Conservation (phyloP, 2,113 vertebrate species). For the Psilopogon haemacephalus region DNA sequence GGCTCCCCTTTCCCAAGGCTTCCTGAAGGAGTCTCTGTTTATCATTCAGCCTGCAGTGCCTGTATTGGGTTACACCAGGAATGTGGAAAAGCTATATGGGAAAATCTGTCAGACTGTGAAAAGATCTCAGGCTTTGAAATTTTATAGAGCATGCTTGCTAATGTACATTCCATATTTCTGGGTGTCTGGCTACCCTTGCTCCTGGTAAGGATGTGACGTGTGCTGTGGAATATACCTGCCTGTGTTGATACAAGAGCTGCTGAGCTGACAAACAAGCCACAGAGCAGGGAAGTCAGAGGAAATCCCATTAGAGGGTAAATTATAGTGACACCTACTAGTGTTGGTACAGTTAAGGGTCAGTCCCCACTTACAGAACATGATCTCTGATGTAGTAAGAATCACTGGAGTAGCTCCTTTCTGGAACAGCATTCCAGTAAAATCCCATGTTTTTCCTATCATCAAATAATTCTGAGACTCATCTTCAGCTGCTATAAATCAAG, state of each 20-base stretch:
- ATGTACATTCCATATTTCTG: conserved; percentile 41
- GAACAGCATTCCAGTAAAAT: neutral
- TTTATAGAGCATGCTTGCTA: conserved; percentile 39
- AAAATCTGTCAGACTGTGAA: conserved; percentile 52
- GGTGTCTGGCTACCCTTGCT: neutral
- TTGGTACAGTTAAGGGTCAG: neutral
- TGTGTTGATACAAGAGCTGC: neutral
- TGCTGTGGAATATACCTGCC: accelerated
- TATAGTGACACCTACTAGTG: neutral
- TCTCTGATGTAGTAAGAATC: neutral
- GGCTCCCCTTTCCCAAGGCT: conserved; percentile 19
- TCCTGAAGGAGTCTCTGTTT: conserved; percentile 58
- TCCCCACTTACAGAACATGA: neutral
- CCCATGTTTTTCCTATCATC: neutral
- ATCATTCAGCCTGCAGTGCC: conserved; percentile 20
- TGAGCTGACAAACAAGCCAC: neutral
- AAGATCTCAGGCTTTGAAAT: conserved; percentile 40
- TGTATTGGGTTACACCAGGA: conserved; percentile 53
- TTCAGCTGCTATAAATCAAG: neutral
- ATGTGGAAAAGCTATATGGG: conserved; percentile 50
- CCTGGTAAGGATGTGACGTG: neutral
- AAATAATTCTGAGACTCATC: neutral
- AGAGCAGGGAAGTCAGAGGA: neutral
- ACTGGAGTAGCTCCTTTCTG: neutral
- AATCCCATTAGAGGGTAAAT: neutral